Evolutionary conservation across 1,140 invertebrate genomes (phyloP).

Genomic region (Eriocheir sinensis): DNA sequence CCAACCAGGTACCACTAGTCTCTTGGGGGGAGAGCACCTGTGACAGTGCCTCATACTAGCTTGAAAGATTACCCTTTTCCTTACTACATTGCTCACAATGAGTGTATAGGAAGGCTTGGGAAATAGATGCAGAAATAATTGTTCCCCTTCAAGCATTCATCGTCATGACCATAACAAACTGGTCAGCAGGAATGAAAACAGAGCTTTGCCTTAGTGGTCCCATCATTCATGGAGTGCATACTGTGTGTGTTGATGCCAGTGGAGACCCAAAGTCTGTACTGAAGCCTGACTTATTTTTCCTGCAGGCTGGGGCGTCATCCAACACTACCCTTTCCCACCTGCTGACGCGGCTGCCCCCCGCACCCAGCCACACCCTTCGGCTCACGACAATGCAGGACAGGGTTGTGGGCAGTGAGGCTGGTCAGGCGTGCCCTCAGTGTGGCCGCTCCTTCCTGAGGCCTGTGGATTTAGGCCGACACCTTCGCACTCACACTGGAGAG

Average conservation of each 20-base stretch:
- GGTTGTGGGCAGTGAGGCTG: constrained; percentile 40
- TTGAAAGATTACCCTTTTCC: too few relatives aligned
- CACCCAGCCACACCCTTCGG: constrained; percentile 48
- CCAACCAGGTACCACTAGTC: constrained; percentile 37
- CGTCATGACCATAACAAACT: background rate
- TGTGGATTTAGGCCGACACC: constrained; percentile 91
- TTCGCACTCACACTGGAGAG: constrained; percentile 82
- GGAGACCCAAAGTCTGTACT: constrained; percentile 57
- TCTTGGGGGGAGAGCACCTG: constrained; percentile 48
- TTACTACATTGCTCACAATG: background rate
- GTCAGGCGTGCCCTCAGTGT: constrained; percentile 69
- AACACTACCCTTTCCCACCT: constrained; percentile 64
- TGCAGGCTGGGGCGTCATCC: constrained; percentile 72
- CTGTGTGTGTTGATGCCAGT: constrained; percentile 39
- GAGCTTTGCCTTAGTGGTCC: background rate
- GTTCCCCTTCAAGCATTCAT: background rate
- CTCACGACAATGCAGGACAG: constrained; percentile 20
- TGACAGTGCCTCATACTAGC: background rate
- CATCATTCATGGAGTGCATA: background rate
- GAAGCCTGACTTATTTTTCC: constrained; percentile 73
- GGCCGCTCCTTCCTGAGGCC: constrained; percentile 79
- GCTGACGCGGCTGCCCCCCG: constrained; percentile 57
- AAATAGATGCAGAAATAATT: background rate
- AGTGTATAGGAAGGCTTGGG: background rate
- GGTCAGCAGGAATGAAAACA: background rate